Conservation (phyloP, 2,113 vertebrate species). For the Hydrolagus affinis region DNA sequence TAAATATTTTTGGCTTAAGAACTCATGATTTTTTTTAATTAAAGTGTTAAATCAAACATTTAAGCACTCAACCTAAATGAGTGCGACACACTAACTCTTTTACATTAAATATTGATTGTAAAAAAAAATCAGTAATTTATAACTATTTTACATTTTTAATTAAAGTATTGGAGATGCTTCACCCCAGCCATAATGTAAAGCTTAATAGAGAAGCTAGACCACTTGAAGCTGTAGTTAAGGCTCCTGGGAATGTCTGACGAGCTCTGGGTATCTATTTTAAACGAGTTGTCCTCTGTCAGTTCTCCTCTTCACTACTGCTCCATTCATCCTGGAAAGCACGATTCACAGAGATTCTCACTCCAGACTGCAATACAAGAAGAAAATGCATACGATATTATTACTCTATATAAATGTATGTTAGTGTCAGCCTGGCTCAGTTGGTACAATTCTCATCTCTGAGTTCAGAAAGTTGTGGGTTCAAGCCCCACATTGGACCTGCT, state of each 20-base stretch:
- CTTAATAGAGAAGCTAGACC: neutral
- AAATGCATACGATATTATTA: neutral
- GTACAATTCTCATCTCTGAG: too few relatives aligned
- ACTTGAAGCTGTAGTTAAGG: neutral
- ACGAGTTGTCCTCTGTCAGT: conserved; percentile 36
- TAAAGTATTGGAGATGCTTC: neutral
- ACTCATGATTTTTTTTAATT: too few relatives aligned
- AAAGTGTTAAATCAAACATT: too few relatives aligned
- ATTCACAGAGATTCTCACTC: conserved; percentile 52
- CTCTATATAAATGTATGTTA: neutral
- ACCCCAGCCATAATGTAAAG: neutral
- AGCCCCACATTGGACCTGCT: too few relatives aligned
- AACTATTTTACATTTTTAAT: too few relatives aligned
- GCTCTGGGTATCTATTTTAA: neutral
- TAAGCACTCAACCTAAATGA: too few relatives aligned
- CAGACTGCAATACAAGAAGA: conserved; percentile 48
- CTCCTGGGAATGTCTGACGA: neutral
- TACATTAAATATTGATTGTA: too few relatives aligned
- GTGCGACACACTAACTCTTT: too few relatives aligned
- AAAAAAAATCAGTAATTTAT: too few relatives aligned
- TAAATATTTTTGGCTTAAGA: too few relatives aligned
- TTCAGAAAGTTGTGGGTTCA: too few relatives aligned
- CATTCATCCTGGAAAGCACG: conserved; percentile 79
- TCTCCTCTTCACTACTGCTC: conserved; percentile 87
- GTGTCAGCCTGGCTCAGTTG: too few relatives aligned